Conservation (phyloP, 2,888 invertebrate species). For the Dusona sp. region DNA sequence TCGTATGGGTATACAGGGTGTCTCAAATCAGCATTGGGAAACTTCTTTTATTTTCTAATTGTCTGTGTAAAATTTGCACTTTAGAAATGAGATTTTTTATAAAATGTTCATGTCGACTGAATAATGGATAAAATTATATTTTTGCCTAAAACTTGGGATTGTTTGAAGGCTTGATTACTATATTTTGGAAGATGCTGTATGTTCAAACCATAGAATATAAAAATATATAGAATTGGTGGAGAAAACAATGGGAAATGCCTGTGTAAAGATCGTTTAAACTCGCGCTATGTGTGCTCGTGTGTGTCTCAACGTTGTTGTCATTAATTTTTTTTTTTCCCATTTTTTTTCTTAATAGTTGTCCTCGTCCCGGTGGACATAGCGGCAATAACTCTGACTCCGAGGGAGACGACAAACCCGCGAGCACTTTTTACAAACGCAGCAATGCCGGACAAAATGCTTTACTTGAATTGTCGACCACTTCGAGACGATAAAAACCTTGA, state of each 20-base stretch:
- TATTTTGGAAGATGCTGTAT: not conserved
- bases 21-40: not conserved
- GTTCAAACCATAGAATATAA: not conserved
- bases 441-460: conserved; percentile 68
- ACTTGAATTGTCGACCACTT: conserved; percentile 63
- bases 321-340: not conserved
- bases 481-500: conserved; percentile 63
- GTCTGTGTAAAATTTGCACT: not conserved
- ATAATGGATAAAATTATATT: not conserved
- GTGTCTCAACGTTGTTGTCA: conserved; percentile 8
- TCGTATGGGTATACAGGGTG: conserved; percentile 9
- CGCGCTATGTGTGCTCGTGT: conserved; percentile 15
- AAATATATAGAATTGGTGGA: not conserved
- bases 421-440: conserved; percentile 49
- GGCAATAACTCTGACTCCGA: conserved; percentile 40
- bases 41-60: not conserved
- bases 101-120: too few relatives aligned
- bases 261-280: conserved; percentile 42
- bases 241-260: conserved; percentile 50
- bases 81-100: not conserved
- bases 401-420: conserved; percentile 33
- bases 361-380: conserved; percentile 32
- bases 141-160: not conserved
- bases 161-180: not conserved
- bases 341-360: conserved; percentile 35